Base-by-base conservation (phyloP, 2,113 vertebrate species). In the Crocuta crocuta region DNA sequence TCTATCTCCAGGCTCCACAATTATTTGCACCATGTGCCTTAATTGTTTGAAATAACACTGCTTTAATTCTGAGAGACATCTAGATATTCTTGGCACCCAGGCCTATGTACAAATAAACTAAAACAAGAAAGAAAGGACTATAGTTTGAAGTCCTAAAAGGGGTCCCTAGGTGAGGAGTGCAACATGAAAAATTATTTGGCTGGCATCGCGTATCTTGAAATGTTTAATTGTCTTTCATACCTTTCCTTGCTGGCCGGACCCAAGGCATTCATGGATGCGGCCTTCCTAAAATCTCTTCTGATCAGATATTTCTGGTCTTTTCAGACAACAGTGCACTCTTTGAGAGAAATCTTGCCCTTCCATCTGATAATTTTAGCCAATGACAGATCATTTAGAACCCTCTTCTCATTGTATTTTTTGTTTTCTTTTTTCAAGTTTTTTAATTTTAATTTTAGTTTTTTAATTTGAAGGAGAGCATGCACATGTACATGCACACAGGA, bases 301-400 rank as follows among this genome's bases (percentile, higher is more conserved):
- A 89, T 88, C 61, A 55, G 66, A 79, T 93, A 63, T 17, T 88
- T 93, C 96, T 91, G 74, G 95, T 97, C 91, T 97, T 93, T 92
- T 86, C 68, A 39, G 91, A 95, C 78, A 89, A 71, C 50, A 88
- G 96, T 66, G 23, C 73, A 65, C 88, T 96, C 0, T 19, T 53
- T 19, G 68, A 98, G 39, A 81, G 71, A 91, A 91, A 95, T 50
- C 63, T n/a, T 53, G 84, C 43, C 12, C 3, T 79, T 71, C 78
- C 11, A 79, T 39, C 19, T 0, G 12, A 86, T 33, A 66, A 94
- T 88, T 71, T 81, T 0, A 81, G n/a, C 39, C 26, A 12, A 50
- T 7, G 31, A 89, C 66, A 78, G 74, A 53, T 33, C 83, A 86
- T 74, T 95, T 70, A 58, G 84, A 10, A 33, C 0, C 43, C 28